These are phyloP conservation scores for Phania funesta DNA, from an alignment of 2,888 invertebrate species.

Conservation along the genomic window DNA sequence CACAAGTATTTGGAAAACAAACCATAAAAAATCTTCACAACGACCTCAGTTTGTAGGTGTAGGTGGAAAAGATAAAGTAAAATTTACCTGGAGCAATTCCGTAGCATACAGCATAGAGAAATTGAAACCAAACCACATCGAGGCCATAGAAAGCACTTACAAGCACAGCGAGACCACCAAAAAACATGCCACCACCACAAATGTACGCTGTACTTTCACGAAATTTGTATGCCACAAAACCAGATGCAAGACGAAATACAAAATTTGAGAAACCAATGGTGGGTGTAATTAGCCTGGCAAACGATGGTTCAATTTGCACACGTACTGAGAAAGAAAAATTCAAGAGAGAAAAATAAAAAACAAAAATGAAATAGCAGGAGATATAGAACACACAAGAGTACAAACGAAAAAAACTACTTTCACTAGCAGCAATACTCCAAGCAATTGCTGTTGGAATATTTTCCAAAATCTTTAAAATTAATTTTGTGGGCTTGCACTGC, in stretches of 20 bases:
- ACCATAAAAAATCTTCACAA: background rate
- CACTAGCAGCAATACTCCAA: background rate
- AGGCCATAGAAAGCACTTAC: slow-evolving; percentile 83
- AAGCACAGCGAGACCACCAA: slow-evolving; percentile 83
- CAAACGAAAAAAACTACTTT: background rate
- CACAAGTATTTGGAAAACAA: background rate
- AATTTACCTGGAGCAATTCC: slow-evolving; percentile 74
- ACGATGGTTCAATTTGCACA: slow-evolving; percentile 59
- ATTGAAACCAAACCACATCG: slow-evolving; percentile 73
- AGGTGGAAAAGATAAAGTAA: slow-evolving; percentile 7
- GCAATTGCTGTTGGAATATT: no score
- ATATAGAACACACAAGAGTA: background rate
- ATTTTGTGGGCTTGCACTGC: no score
- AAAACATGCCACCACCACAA: slow-evolving; percentile 75
- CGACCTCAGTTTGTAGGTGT: no score
- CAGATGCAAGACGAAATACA: slow-evolving; percentile 76
- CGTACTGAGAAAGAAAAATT: slow-evolving; percentile 50
- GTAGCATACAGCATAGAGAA: slow-evolving; percentile 72
- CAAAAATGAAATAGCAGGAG: background rate
- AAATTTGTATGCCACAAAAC: slow-evolving; percentile 73
- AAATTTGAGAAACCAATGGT: slow-evolving; percentile 89
- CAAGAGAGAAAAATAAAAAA: background rate
- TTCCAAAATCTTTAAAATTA: no score
- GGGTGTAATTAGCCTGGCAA: slow-evolving; percentile 68
- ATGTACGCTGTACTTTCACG: slow-evolving; percentile 70